Percentiles rank a stretch among this genome's conserved stretches.
These are phyloP conservation scores for Ethmia dodecea DNA, from an alignment of 2,888 invertebrate genomes.

Conservation along the genomic window DNA sequence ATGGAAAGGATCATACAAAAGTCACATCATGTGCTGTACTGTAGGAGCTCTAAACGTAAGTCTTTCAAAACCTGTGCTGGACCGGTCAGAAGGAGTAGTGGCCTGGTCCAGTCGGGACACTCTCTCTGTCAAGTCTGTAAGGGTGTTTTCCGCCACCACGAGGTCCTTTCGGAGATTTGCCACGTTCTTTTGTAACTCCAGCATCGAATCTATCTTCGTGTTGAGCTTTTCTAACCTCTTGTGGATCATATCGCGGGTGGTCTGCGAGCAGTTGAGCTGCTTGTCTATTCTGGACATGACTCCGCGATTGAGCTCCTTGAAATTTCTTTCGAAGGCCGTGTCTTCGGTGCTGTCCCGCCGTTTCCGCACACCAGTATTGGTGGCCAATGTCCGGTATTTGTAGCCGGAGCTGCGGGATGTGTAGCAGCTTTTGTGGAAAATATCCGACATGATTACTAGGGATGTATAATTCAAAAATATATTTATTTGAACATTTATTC, in stretches of 20 bases:
- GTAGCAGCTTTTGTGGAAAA: conserved; percentile 55
- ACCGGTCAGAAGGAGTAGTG: neutral
- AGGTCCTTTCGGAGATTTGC: conserved; percentile 35
- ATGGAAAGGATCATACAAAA: too few species aligned
- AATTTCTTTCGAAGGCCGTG: conserved; percentile 39
- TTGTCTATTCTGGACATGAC: conserved; percentile 40
- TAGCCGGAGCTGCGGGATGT: conserved; percentile 55
- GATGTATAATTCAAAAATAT: too few species aligned
- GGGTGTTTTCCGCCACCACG: conserved; percentile 25
- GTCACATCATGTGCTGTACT: too few species aligned
- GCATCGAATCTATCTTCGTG: conserved; percentile 44
- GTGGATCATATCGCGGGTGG: conserved; percentile 28
- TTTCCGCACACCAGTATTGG: conserved; percentile 50
- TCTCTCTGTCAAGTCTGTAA: conserved; percentile 34
- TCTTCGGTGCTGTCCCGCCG: conserved; percentile 33
- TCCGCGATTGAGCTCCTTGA: conserved; percentile 43
- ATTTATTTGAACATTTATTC: too few species aligned
- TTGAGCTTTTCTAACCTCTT: conserved; percentile 45
- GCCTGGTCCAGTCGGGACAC: neutral
- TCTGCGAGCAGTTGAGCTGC: conserved; percentile 12
- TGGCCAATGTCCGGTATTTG: conserved; percentile 58
- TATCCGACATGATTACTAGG: conserved; percentile 45
- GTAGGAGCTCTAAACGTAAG: too few species aligned
- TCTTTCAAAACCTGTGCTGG: too few species aligned
- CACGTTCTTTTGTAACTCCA: conserved; percentile 45